phyloP scores from a whole-genome alignment of 1,140 invertebrate genomes.

The Antheraea mylitta region DNA sequence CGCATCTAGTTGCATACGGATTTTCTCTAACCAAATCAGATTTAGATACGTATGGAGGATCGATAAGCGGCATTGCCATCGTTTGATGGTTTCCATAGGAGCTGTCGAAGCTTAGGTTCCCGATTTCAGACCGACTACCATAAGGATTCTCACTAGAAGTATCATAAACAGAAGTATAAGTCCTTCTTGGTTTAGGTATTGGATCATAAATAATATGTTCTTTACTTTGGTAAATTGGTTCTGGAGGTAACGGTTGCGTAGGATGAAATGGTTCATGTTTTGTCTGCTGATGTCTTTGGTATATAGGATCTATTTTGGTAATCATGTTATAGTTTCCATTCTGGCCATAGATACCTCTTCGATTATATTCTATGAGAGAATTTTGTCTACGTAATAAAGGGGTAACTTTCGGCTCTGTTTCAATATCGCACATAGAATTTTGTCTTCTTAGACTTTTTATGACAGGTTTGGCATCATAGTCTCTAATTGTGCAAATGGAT shows the following conservation, averaged over 20 bases:
- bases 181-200: conserved; percentile 74
- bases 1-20: conserved; percentile 36
- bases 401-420: conserved; percentile 78
- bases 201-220: conserved; percentile 71
- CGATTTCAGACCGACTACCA: conserved; percentile 63
- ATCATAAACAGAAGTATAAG: conserved; percentile 69
- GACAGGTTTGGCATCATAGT: conserved; percentile 66
- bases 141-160: conserved; percentile 69
- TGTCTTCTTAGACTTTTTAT: conserved; percentile 62
- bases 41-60: conserved; percentile 52
- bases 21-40: conserved; percentile 29
- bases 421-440: conserved; percentile 76
- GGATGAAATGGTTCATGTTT: conserved; percentile 76
- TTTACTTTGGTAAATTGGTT: conserved; percentile 75
- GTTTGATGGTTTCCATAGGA: conserved; percentile 64
- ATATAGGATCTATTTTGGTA: conserved; percentile 78
- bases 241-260: conserved; percentile 72
- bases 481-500: conserved; percentile 64
- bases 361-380: conserved; percentile 77
- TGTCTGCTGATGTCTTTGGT: conserved; percentile 75
- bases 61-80: conserved; percentile 56
- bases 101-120: conserved; percentile 63
- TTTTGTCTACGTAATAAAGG: conserved; percentile 75
- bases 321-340: conserved; percentile 76
- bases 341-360: conserved; percentile 65